Base-by-base conservation (phyloP, 2,797 vertebrate species). In the Chrysocyon brachyurus region DNA sequence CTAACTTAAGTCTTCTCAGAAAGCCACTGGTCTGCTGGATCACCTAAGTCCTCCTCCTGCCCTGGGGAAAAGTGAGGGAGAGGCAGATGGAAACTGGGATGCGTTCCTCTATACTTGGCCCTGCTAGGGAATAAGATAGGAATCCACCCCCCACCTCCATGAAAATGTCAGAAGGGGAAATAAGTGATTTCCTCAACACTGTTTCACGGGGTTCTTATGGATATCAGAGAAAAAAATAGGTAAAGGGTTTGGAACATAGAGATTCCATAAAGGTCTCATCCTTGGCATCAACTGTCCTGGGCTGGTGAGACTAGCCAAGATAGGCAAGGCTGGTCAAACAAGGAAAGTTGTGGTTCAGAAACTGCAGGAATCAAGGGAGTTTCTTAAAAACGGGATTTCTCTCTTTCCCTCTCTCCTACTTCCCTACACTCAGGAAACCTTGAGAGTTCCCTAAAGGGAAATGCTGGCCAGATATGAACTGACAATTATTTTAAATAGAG, bases 341-440 rank as follows among this genome's bases (percentile, higher is more conserved):
- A 87, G 61, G 94, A 91, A 97, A 97, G 91, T 19, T 89, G 95
- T 66, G 94, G 93, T 86, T 96, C 72, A 70, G 77, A 95, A 84
- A 90, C 46, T 79, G 14, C 59, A 40, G n/a, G 63, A 63, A 70
- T 63, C 61, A 94, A 97, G 87, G 90, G 90, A 90, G 57, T 97
- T 89, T 97, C 92, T 96, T 82, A 54, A 91, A 61, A 66, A 16
- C 85, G 90, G 87, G 77, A 83, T 95, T 95, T 92, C 63, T 92
- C 85, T 73, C 36, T 88, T 36, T 84, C 79, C 33, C 64, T 94
- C 59, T 77, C 21, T 78, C 81, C 91, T 86, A 59, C 46, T 93
- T 95, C 84, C 52, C 78, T 90, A 81, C 24, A 75, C 92, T 89
- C 95, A 96, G 92, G 72, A 95, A 98, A 95, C 26, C 78, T 81